Conservation (phyloP, 2,797 vertebrate genomes). For the Galagoides demidoff region DNA sequence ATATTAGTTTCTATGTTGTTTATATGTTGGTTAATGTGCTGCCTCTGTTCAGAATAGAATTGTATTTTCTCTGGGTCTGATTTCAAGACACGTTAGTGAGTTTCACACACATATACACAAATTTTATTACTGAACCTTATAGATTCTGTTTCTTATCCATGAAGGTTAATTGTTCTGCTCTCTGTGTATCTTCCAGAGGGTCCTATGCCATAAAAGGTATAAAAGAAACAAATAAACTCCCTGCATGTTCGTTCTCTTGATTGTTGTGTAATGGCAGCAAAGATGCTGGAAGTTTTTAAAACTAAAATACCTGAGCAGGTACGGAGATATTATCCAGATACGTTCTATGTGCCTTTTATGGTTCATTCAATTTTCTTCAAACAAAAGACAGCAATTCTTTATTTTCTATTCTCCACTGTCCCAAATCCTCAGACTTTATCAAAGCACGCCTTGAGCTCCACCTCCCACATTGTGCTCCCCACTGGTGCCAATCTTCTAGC, state of each 20-base stretch:
- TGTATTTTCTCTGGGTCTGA: not conserved
- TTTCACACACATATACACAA: not conserved
- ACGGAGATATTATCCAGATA: not conserved
- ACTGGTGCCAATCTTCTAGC: slow-evolving; percentile 67
- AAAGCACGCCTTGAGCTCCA: slow-evolving; percentile 58
- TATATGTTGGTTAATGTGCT: not conserved
- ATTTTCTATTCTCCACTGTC: slow-evolving; percentile 46
- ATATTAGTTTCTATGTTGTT: not conserved
- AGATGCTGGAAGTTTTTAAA: not conserved
- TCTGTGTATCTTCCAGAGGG: not conserved
- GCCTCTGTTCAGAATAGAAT: not conserved
- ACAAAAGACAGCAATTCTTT: slow-evolving; percentile 7
- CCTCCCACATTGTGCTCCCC: slow-evolving; percentile 62
- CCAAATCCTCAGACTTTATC: slow-evolving; percentile 61
- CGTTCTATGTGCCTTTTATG: not conserved
- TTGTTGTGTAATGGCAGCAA: not conserved
- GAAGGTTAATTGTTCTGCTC: not conserved
- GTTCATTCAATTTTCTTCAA: slow-evolving; percentile 22
- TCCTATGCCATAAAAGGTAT: not conserved
- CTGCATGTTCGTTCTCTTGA: not conserved
- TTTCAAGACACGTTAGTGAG: not conserved
- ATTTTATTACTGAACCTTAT: not conserved
- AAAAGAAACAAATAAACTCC: not conserved
- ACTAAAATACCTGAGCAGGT: not conserved
- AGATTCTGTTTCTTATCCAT: not conserved